Evolutionary conservation across 2,113 vertebrate genomes (phyloP).

Genomic region (Osmerus mordax): DNA sequence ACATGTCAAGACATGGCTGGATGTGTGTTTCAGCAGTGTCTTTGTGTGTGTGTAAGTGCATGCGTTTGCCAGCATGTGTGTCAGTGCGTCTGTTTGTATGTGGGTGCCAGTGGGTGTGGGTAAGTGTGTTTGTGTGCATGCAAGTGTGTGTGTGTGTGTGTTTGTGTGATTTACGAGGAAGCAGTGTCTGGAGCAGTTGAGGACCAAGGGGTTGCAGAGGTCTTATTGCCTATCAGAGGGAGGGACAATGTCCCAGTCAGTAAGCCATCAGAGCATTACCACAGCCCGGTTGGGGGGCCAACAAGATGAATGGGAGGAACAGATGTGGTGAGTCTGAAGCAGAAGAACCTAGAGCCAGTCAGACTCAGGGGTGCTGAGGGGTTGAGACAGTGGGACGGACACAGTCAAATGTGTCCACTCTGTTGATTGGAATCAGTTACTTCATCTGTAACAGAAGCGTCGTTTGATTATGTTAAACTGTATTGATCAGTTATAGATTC

Average conservation of each 20-base stretch:
- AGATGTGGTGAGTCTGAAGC: no score
- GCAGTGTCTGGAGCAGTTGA: neutral
- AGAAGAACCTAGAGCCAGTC: no score
- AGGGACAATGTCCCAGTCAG: no score
- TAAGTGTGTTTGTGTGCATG: neutral
- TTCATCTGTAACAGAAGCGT: neutral
- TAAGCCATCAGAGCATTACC: no score
- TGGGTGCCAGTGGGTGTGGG: neutral
- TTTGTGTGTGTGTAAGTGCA: neutral
- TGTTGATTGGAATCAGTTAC: no score
- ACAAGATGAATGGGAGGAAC: no score
- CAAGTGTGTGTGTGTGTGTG: neutral
- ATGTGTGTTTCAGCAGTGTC: neutral
- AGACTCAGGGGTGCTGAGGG: no score
- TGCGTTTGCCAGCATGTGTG: neutral
- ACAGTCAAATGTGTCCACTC: no score
- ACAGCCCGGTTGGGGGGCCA: no score
- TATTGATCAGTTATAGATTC: neutral
- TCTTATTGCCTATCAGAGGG: no score
- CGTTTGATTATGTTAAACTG: neutral
- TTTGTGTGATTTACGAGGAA: slow-evolving; percentile 16
- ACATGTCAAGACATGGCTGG: neutral
- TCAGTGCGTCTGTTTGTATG: neutral
- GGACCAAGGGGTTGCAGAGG: no score
- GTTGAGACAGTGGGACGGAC: no score